These are phyloP conservation scores for Isaurus tuberculatus DNA, from an alignment of 92 coral and sea anemone genomes.

Conservation along the genomic window DNA sequence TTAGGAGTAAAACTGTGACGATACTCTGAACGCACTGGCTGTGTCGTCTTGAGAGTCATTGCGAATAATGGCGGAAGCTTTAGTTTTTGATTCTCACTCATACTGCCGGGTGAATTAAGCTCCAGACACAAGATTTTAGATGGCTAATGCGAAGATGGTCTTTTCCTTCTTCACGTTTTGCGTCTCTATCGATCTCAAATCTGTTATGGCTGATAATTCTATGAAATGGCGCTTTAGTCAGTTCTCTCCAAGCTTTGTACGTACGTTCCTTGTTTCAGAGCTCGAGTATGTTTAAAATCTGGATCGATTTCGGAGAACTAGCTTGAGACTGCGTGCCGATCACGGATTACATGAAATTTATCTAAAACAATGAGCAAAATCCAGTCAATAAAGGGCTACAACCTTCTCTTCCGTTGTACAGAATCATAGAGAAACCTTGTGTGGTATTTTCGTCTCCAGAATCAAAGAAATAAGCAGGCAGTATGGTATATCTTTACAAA, in stretches of 20 bases:
- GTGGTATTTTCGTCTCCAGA: background rate
- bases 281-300: too few species aligned
- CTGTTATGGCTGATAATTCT: background rate
- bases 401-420: background rate
- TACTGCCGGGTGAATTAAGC: background rate
- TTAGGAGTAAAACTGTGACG: conserved; percentile 81
- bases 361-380: background rate
- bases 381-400: background rate
- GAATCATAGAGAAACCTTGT: background rate
- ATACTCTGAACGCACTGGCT: conserved; percentile 77
- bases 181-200: too few species aligned
- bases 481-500: too few species aligned
- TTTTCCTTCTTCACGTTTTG: background rate
- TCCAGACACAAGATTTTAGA: background rate
- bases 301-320: background rate
- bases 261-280: too few species aligned
- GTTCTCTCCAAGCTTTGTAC: background rate
- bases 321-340: background rate
- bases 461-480: background rate
- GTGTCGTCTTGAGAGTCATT: conserved; percentile 62
- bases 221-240: too few species aligned
- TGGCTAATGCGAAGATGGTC: background rate
- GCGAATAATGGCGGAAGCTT: conserved; percentile 83
- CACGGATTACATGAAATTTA: too few species aligned
- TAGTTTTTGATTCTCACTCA: conserved; percentile 34